These are phyloP conservation scores for Drosophila mulleri DNA, from an alignment of 2,888 invertebrate genomes.

Conservation along the genomic window DNA sequence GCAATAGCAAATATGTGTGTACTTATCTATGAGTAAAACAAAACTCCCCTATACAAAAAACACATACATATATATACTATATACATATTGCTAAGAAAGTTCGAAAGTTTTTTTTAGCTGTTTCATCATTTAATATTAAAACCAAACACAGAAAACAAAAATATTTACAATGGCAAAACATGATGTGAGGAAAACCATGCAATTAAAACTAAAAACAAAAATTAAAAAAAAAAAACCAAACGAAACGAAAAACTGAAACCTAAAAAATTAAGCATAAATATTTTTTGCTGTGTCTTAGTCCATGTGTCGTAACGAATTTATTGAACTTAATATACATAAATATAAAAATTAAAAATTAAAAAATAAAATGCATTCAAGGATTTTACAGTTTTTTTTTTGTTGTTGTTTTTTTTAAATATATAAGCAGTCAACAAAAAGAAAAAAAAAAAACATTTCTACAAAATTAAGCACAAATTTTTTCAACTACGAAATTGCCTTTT, in stretches of 20 bases:
- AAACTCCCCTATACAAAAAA: slow-evolving; percentile 52
- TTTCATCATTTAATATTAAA: slow-evolving; percentile 71
- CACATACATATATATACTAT: background rate
- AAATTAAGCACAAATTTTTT: slow-evolving; percentile 78
- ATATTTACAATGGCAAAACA: slow-evolving; percentile 73
- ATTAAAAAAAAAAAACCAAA: slow-evolving; percentile 16
- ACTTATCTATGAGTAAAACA: slow-evolving; percentile 22
- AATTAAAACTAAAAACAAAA: slow-evolving; percentile 40
- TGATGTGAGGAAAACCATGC: slow-evolving; percentile 49
- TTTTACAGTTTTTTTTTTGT: slow-evolving; percentile 43
- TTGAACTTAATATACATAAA: slow-evolving; percentile 68
- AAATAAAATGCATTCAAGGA: slow-evolving; percentile 28
- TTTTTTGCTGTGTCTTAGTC: slow-evolving; percentile 85
- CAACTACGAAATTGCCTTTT: slow-evolving; percentile 77
- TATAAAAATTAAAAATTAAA: slow-evolving; percentile 20
- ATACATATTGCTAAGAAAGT: slow-evolving; percentile 31
- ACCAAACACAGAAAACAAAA: slow-evolving; percentile 24
- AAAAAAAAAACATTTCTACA: slow-evolving; percentile 65
- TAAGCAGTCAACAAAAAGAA: slow-evolving; percentile 44
- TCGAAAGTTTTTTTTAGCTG: slow-evolving; percentile 61
- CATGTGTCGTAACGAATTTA: slow-evolving; percentile 85
- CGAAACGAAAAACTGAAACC: slow-evolving; percentile 45
- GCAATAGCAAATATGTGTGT: slow-evolving; percentile 44
- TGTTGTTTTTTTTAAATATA: slow-evolving; percentile 28
- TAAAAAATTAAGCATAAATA: slow-evolving; percentile 78